Percentiles rank a stretch among this genome's conserved stretches.
phyloP scores from a whole-genome alignment of 1,140 invertebrate genomes.

The Asobara japonica region DNA sequence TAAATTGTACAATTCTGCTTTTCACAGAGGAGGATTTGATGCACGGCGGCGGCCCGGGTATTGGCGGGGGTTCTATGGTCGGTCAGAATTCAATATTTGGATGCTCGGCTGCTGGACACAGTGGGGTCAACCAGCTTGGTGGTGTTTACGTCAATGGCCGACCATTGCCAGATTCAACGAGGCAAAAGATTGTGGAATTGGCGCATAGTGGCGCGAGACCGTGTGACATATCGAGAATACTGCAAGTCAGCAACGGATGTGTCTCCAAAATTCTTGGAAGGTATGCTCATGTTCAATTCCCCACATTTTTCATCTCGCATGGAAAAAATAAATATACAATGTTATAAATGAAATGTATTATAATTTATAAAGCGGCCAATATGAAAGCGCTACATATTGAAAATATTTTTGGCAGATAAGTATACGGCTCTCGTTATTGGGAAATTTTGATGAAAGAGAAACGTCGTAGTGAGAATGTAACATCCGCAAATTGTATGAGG shows the following conservation, averaged over 20 bases:
- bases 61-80: slow-evolving; percentile 64
- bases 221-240: slow-evolving; percentile 97
- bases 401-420: neutral
- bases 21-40: slow-evolving; percentile 65
- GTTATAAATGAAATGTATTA: no score
- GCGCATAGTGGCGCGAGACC: slow-evolving; percentile 96
- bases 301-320: neutral
- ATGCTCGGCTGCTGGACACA: slow-evolving; percentile 87
- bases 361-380: no score
- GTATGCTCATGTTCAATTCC: slow-evolving; percentile 66
- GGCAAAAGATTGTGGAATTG: slow-evolving; percentile 97
- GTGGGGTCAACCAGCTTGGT: slow-evolving; percentile 97
- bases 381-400: no score
- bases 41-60: slow-evolving; percentile 62
- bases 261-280: slow-evolving; percentile 95
- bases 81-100: slow-evolving; percentile 76
- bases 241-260: slow-evolving; percentile 96
- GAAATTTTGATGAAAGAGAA: neutral
- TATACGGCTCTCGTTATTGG: slow-evolving; percentile 8
- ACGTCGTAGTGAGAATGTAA: slow-evolving; percentile 12
- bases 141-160: slow-evolving; percentile 98
- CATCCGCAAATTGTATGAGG: slow-evolving; percentile 29
- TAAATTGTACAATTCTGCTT: slow-evolving; percentile 46
- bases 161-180: slow-evolving; percentile 94
- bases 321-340: no score